phyloP scores from a whole-genome alignment of 2,797 vertebrate species.

The Acanthiza pusilla region DNA sequence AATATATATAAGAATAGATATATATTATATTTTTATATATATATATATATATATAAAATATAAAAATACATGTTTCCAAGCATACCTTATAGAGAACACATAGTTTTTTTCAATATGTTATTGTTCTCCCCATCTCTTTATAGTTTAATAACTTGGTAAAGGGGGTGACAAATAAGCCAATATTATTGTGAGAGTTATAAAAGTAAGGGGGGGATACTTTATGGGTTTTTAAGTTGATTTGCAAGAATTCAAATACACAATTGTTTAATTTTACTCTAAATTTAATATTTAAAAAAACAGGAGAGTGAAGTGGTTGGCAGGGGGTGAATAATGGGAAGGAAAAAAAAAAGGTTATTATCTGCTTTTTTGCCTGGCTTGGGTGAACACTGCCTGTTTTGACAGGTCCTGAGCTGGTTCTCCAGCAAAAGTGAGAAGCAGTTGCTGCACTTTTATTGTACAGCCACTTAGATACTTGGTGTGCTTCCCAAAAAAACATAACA shows the following conservation, averaged over 20 bases:
- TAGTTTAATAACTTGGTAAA: not conserved
- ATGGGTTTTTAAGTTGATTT: not conserved
- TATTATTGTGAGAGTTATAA: not conserved
- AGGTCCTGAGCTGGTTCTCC: not conserved
- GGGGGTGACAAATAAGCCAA: not conserved
- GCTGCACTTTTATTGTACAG: not conserved
- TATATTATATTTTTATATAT: too few relatives aligned
- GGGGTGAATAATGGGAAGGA: not conserved
- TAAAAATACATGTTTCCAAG: not conserved
- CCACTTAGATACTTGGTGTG: not conserved
- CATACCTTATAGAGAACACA: not conserved
- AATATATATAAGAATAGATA: too few relatives aligned
- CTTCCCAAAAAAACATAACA: not conserved
- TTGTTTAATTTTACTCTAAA: not conserved
- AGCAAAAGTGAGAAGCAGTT: not conserved
- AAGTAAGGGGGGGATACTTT: not conserved
- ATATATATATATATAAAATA: too few relatives aligned
- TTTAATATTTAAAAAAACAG: not conserved
- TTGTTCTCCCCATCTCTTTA: not conserved
- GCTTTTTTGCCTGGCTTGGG: not conserved
- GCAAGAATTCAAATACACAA: not conserved
- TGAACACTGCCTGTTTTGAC: not conserved
- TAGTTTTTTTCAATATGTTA: not conserved
- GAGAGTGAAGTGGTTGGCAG: not conserved
- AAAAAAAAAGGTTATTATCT: not conserved